These are phyloP conservation scores for Eubasilissa regina DNA, from an alignment of 1,140 invertebrate species.

Conservation along the genomic window DNA sequence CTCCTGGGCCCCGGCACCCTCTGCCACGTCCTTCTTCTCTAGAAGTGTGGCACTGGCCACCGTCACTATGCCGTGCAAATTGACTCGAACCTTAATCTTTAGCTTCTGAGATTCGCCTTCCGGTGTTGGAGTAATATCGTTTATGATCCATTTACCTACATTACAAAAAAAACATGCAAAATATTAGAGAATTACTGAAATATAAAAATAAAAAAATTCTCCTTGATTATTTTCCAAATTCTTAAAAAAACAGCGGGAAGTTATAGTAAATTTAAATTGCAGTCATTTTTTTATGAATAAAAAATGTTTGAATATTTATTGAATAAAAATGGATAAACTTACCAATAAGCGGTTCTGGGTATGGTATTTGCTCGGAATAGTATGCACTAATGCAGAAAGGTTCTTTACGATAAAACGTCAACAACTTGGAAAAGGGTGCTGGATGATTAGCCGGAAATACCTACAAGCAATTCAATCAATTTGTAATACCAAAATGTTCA, in stretches of 20 bases:
- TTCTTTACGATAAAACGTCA: conserved; percentile 93
- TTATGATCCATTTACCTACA: conserved; percentile 86
- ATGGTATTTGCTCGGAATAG: conserved; percentile 83
- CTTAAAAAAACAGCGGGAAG: no score
- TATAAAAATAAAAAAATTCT: no score
- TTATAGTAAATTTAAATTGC: no score
- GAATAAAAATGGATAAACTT: conserved; percentile 56
- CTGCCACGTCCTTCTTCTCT: conserved; percentile 83
- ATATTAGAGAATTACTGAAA: no score
- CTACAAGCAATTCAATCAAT: conserved; percentile 63
- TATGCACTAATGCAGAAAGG: conserved; percentile 89
- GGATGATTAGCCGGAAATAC: conserved; percentile 92
- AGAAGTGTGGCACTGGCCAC: conserved; percentile 88
- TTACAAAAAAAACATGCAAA: neutral
- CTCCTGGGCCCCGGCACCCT: conserved; percentile 75
- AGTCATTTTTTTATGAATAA: neutral
- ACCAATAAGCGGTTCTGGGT: conserved; percentile 87
- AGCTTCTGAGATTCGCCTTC: conserved; percentile 94
- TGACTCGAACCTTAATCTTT: conserved; percentile 95
- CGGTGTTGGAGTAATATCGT: conserved; percentile 87
- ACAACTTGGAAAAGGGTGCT: conserved; percentile 93
- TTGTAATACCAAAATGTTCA: no score
- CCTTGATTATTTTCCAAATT: no score
- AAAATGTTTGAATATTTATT: neutral
- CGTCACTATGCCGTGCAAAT: conserved; percentile 92